Evolutionary conservation across 2,888 invertebrate species (phyloP).

Genomic region (Protophormia terraenovae): DNA sequence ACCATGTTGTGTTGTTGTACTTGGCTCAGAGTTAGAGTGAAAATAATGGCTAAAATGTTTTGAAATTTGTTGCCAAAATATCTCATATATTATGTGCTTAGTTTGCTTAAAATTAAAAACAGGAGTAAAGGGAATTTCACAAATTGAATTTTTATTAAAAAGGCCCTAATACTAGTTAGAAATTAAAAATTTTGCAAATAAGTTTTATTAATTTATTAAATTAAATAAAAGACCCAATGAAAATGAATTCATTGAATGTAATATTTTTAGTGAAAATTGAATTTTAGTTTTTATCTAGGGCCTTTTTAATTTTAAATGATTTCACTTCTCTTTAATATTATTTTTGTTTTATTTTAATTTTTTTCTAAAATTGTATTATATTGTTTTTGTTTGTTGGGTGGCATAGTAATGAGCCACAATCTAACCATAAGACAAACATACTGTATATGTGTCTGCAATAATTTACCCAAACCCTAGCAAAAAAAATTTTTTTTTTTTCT

Average conservation of each 20-base stretch:
- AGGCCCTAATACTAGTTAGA: neutral
- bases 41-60: constrained; percentile 23
- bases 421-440: constrained; percentile 2
- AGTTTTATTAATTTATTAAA: too few species aligned
- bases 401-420: constrained; percentile 58
- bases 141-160: neutral
- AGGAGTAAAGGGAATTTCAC: neutral
- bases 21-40: neutral
- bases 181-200: too few species aligned
- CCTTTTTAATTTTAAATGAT: neutral
- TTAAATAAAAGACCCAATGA: too few species aligned
- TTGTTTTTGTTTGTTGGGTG: constrained; percentile 39
- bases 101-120: neutral
- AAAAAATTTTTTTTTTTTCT: neutral
- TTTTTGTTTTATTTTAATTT: neutral
- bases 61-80: constrained; percentile 15
- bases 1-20: neutral
- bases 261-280: too few species aligned
- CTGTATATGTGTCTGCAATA: neutral
- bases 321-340: neutral
- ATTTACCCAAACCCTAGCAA: constrained; percentile 19
- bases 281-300: too few species aligned
- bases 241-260: too few species aligned
- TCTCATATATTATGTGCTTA: constrained; percentile 10
- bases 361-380: constrained; percentile 12